phyloP scores from a whole-genome alignment of 2,113 vertebrate genomes.

The Isurus oxyrinchus region DNA sequence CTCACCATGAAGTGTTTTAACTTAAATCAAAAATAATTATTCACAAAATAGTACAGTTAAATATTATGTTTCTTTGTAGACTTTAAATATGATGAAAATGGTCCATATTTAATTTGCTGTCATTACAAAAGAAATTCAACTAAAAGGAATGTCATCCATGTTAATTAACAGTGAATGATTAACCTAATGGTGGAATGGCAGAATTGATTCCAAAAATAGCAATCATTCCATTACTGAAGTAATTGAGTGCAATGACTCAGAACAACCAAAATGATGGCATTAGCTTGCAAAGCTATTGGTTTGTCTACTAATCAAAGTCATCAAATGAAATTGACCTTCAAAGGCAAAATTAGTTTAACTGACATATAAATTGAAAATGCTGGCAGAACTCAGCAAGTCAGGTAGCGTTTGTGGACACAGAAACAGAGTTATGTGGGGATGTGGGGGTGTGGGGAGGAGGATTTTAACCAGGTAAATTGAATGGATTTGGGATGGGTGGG shows the following conservation, averaged over 20 bases:
- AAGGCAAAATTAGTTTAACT: background rate
- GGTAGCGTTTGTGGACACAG: background rate
- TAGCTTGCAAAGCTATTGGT: conserved; percentile 8
- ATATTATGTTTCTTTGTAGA: background rate
- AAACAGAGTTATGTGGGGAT: background rate
- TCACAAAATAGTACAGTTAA: background rate
- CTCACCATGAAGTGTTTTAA: background rate
- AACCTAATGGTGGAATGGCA: background rate
- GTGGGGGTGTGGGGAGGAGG: no score
- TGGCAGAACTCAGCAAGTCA: background rate
- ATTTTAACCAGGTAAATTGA: background rate
- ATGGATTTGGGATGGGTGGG: background rate
- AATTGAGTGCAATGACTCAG: background rate
- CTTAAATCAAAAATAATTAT: background rate
- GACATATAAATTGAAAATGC: background rate
- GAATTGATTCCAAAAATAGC: background rate
- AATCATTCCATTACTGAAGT: background rate
- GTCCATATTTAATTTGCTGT: background rate
- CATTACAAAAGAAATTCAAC: background rate
- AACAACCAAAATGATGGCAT: background rate
- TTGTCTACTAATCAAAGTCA: background rate
- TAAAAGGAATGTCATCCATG: background rate
- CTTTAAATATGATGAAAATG: background rate
- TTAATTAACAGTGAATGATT: background rate
- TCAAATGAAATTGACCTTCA: background rate